Percentiles rank a stretch among this genome's conserved stretches.
Conservation (phyloP, 2,888 invertebrate species). For the Volucella zonaria region DNA sequence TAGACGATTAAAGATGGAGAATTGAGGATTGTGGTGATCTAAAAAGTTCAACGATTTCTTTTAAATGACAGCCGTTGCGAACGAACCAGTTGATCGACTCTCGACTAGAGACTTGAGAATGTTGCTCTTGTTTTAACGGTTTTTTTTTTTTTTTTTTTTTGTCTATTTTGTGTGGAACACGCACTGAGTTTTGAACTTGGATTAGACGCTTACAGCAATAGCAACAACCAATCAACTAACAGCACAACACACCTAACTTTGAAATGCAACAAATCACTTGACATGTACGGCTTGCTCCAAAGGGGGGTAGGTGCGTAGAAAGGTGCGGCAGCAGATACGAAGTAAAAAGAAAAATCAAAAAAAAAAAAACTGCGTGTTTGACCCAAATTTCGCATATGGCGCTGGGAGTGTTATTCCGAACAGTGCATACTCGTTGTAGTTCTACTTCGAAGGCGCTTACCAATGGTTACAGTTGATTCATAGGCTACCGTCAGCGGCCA, state of each 20-base stretch:
- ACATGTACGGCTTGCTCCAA: neutral
- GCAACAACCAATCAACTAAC: neutral
- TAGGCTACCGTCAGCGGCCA: constrained; percentile 38
- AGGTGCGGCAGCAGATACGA: no score
- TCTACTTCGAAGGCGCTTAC: constrained; percentile 37
- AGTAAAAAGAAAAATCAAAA: constrained; percentile 12
- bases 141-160: no score
- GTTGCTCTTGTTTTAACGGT: constrained; percentile 46
- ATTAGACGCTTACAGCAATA: constrained; percentile 14
- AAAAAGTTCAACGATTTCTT: constrained; percentile 64
- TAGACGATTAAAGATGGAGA: neutral
- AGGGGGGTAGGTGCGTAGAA: neutral
- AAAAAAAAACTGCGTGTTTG: constrained; percentile 52
- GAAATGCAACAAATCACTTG: constrained; percentile 49
- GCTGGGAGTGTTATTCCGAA: constrained; percentile 40
- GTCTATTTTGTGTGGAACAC: constrained; percentile 24
- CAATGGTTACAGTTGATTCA: constrained; percentile 44
- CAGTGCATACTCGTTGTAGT: constrained; percentile 10
- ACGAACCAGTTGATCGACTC: constrained; percentile 46
- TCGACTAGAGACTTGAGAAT: constrained; percentile 50
- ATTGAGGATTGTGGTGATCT: constrained; percentile 1
- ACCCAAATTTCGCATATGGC: constrained; percentile 60
- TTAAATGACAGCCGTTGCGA: constrained; percentile 54
- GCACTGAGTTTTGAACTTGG: constrained; percentile 66
- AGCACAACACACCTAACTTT: constrained; percentile 54